Base-by-base conservation (phyloP, 2,797 vertebrate species). In the Leontopithecus rosalia region DNA sequence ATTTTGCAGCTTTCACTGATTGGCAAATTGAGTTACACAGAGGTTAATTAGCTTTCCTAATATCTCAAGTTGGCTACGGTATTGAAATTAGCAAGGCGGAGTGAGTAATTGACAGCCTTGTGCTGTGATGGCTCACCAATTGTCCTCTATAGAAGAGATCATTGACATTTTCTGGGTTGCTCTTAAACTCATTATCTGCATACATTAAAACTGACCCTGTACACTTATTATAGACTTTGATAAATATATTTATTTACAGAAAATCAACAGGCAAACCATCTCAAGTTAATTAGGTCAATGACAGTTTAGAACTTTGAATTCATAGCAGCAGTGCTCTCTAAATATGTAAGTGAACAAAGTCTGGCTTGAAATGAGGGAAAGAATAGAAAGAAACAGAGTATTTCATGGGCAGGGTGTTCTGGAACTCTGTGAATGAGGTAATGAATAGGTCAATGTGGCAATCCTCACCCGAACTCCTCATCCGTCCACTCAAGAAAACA, bases 361-460 rank as follows among this genome's bases (percentile, higher is more conserved):
- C 12, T 5, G 0, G 0, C 1, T 36, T 19, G 7, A 33, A 33
- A 76, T 0, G 0, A 5, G 19, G 28, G 14, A 2, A 7, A 7
- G 0, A 4, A 52, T 1, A 13, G n/a, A n/a, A 10, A 52, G 8
- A 17, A 14, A 22, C 4, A 5, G 33, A 0, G 15, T 1, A 1
- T 2, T 5, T 43, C 13, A 0, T 1, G 28, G 36, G 10, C 14
- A 15, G 30, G 13, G 2, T 7, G 1, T 22, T n/a, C 22, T 1
- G 2, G 1, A 64, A 17, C 4, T 19, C 50, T 30, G 30, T 6
- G 33, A 13, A 13, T 4, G 17, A 41, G 28, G 28, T 11, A 4
- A 12, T 0, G 3, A 1, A 0, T 0, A 1, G 36, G 1, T 3
- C 6, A 26, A 5, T 0, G 20, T 7, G 1, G 3, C 0, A 6